Percentiles rank a stretch among this genome's conserved stretches.
Evolutionary conservation across 2,888 invertebrate species (phyloP).

Genomic region (Eudemis profundana): DNA sequence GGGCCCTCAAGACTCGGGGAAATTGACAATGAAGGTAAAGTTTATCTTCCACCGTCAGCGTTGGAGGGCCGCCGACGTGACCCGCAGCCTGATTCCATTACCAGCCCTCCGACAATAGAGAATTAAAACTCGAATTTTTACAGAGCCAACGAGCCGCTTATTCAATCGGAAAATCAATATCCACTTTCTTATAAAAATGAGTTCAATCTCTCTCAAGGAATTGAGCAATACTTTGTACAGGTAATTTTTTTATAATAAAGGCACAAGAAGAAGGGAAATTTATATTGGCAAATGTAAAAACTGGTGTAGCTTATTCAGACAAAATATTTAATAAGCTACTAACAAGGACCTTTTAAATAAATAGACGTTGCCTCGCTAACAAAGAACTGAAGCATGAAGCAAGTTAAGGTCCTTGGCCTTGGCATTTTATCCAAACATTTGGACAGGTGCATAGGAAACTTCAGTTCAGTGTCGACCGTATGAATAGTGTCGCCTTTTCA

Average conservation of each 20-base stretch:
- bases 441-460: too few relatives aligned
- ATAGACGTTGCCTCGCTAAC: too few relatives aligned
- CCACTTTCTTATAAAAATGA: slow-evolving; percentile 47
- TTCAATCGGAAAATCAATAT: slow-evolving; percentile 75
- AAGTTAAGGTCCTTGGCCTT: too few relatives aligned
- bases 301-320: slow-evolving; percentile 19
- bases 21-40: slow-evolving; percentile 84
- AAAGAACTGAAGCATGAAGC: too few relatives aligned
- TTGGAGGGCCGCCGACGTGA: slow-evolving; percentile 78
- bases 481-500: too few relatives aligned
- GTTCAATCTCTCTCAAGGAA: slow-evolving; percentile 47
- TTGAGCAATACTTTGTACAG: slow-evolving; percentile 36
- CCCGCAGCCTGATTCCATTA: slow-evolving; percentile 77
- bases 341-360: too few relatives aligned
- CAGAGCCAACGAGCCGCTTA: slow-evolving; percentile 68
- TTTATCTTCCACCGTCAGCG: slow-evolving; percentile 81
- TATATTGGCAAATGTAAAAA: slow-evolving; percentile 15
- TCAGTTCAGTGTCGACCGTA: too few relatives aligned
- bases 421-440: too few relatives aligned
- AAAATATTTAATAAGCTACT: too few relatives aligned
- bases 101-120: slow-evolving; percentile 66
- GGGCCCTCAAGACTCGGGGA: slow-evolving; percentile 75
- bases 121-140: slow-evolving; percentile 77
- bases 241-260: slow-evolving; percentile 28
- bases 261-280: not conserved